Conservation (phyloP, 2,797 vertebrate species). For the Hippoglossus hippoglossus region DNA sequence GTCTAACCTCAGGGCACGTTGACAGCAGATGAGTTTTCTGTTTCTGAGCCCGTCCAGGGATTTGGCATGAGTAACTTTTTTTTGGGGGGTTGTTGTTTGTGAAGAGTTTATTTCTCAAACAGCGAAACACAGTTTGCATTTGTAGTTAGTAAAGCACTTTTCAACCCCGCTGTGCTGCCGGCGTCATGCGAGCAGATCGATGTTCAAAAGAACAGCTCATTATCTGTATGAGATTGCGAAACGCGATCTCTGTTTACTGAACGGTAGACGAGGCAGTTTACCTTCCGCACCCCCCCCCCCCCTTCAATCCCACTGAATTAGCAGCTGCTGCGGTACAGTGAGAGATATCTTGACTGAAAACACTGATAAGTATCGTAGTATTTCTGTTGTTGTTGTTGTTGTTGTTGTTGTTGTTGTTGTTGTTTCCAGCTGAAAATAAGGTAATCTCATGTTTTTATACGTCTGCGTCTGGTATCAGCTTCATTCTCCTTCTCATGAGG, state of each 20-base stretch:
- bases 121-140: slow-evolving; percentile 14
- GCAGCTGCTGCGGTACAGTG: slow-evolving; percentile 39
- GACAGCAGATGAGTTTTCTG: background rate
- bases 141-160: background rate
- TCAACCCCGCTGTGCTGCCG: background rate
- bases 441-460: slow-evolving; percentile 55
- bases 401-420: slow-evolving; percentile 4
- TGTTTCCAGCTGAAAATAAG: slow-evolving; percentile 46
- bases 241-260: slow-evolving; percentile 57
- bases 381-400: slow-evolving; percentile 22
- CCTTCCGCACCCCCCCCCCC: slow-evolving; percentile 15
- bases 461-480: slow-evolving; percentile 28
- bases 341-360: slow-evolving; percentile 64
- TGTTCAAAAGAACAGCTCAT: slow-evolving; percentile 24
- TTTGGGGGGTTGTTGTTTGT: background rate
- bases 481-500: slow-evolving; percentile 52
- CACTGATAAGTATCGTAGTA: slow-evolving; percentile 60
- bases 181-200: background rate
- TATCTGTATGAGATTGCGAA: slow-evolving; percentile 34
- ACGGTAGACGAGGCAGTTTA: slow-evolving; percentile 56
- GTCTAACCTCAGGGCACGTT: slow-evolving; percentile 31
- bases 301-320: slow-evolving; percentile 64
- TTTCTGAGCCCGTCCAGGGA: slow-evolving; percentile 1
- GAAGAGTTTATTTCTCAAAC: background rate
- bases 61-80: slow-evolving; percentile 4